These are phyloP conservation scores for Mythimna albipuncta DNA, from an alignment of 2,888 invertebrate species.

Conservation along the genomic window DNA sequence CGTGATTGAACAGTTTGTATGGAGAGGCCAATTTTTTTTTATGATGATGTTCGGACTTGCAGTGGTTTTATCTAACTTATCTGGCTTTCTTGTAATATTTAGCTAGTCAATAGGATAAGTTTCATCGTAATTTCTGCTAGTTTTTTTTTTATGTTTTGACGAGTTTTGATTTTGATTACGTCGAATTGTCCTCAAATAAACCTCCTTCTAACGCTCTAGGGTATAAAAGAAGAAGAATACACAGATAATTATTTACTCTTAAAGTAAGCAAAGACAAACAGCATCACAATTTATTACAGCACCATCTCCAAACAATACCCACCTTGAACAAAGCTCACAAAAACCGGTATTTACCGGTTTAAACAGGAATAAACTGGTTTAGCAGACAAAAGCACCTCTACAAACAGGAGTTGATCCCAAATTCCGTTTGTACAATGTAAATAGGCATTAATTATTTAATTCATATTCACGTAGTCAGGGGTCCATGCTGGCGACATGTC, in stretches of 20 bases:
- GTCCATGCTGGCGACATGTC: slow-evolving; percentile 25
- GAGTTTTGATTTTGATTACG: no score
- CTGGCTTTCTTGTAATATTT: no score
- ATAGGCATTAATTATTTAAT: slow-evolving; percentile 52
- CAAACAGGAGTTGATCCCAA: slow-evolving; percentile 34
- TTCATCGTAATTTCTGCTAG: no score
- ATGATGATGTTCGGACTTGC: no score
- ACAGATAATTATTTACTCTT: slow-evolving; percentile 1
- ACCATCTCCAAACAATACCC: slow-evolving; percentile 39
- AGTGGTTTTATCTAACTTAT: no score
- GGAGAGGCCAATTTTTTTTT: no score
- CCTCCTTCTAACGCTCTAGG: no score
- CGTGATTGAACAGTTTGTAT: no score
- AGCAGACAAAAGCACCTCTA: slow-evolving; percentile 41
- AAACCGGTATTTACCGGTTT: slow-evolving; percentile 45
- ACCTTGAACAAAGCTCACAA: slow-evolving; percentile 33
- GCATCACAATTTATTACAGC: slow-evolving; percentile 6
- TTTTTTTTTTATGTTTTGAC: no score
- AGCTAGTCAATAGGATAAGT: no score
- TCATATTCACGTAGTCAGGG: slow-evolving; percentile 34
- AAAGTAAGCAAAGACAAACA: slow-evolving; percentile 18
- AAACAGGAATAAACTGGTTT: slow-evolving; percentile 34
- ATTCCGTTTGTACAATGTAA: slow-evolving; percentile 44
- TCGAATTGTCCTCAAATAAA: no score
- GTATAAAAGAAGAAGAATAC: not conserved